Conservation (phyloP, 2,113 vertebrate genomes). For the Galemys pyrenaicus region DNA sequence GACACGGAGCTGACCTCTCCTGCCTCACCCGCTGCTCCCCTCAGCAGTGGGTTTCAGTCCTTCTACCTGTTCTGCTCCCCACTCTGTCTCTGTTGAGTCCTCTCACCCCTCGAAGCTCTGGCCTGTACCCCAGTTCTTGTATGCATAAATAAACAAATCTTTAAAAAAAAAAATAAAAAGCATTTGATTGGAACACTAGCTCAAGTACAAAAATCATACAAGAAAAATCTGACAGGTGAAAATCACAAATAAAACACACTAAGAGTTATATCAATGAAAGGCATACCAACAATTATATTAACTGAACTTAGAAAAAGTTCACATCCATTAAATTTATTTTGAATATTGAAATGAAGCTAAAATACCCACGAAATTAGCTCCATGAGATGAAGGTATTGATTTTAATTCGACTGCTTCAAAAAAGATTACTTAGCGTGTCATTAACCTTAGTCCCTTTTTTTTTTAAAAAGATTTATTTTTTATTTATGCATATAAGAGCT, state of each 20-base stretch:
- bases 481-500: too few species aligned
- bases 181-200: not conserved
- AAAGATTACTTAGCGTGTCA: not conserved
- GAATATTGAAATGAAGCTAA: not conserved
- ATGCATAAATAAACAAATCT: too few species aligned
- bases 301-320: not conserved
- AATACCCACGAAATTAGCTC: not conserved
- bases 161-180: too few species aligned
- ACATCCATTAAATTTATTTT: not conserved
- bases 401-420: not conserved
- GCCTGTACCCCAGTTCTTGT: too few species aligned
- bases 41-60: too few species aligned
- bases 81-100: too few species aligned
- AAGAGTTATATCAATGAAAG: not conserved
- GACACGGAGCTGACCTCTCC: too few species aligned
- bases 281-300: not conserved
- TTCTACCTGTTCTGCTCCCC: too few species aligned
- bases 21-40: too few species aligned
- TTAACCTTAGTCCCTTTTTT: not conserved
- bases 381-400: not conserved
- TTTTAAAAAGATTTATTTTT: too few species aligned
- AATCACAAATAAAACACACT: not conserved
- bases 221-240: slow-evolving; percentile 19
- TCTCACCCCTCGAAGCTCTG: too few species aligned
- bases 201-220: not conserved